These are phyloP conservation scores for Thaleichthys pacificus DNA, from an alignment of 2,797 vertebrate species.

Conservation along the genomic window DNA sequence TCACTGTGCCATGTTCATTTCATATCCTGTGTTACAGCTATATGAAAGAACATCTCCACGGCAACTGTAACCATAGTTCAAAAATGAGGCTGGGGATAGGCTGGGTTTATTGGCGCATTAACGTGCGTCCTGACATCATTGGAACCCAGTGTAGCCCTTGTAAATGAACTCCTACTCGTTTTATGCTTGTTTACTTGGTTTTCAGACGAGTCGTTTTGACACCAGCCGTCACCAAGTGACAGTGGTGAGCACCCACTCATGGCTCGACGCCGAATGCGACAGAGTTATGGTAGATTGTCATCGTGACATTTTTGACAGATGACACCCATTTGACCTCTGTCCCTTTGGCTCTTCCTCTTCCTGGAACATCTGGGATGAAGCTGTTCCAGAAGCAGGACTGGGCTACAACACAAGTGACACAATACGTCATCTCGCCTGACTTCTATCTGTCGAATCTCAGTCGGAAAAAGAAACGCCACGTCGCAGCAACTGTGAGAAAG, in stretches of 20 bases:
- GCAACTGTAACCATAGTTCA: not conserved
- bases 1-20: not conserved
- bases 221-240: slow-evolving; percentile 5
- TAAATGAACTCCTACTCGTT: too few species aligned
- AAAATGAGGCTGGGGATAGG: not conserved
- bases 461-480: too few species aligned
- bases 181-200: not conserved
- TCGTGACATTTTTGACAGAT: slow-evolving; percentile 5
- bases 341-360: slow-evolving; percentile 25
- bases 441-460: too few species aligned
- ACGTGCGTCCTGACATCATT: too few species aligned
- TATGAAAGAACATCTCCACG: slow-evolving; percentile 1
- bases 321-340: not conserved
- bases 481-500: too few species aligned
- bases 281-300: slow-evolving; percentile 18
- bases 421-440: not conserved
- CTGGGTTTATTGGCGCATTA: not conserved
- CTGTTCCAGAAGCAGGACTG: not conserved
- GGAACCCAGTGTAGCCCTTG: too few species aligned
- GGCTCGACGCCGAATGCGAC: slow-evolving; percentile 18
- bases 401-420: not conserved
- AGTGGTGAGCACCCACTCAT: not conserved
- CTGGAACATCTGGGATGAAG: not conserved
- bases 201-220: not conserved
- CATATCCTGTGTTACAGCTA: not conserved